Evolutionary conservation across 2,888 invertebrate genomes (phyloP), one percentile per base, ranked within the genome.

Genomic region (Leptinotarsa juncta): DNA sequence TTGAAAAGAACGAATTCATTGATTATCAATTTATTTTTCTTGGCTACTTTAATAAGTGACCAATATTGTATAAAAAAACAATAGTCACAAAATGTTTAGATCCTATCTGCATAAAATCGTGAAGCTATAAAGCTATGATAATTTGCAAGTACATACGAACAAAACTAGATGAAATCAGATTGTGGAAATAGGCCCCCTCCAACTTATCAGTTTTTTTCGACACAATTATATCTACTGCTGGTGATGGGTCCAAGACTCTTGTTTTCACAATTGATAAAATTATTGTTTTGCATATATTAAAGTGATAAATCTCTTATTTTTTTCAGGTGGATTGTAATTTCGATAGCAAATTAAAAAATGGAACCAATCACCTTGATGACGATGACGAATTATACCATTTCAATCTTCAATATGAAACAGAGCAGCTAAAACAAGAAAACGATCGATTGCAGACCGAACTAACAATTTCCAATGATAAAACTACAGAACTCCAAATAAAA

Each of bases 291-390:
- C 3, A 53, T 53, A 1, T 23, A 1, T 15, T 1, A 10, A 20
- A 57, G 12, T 16, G 51, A 16, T 15, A 3, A 3, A 16, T 15
- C 15, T 16, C n/a, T 4, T 2, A 16, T 5, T 32, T 72, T 26
- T 73, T 76, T 48, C 48, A 76, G 76, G 76, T 76, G 16, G 70
- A 72, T 51, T 68, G 67, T 62, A 62, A 70, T 12, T 72, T 75
- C 26, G 75, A 76, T 57, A 53, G 73, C 10, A 72, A 72, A 51
- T 32, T 49, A 32, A 73, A 71, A 73, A 76, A 73, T 23, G 73
- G 70, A 32, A 55, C 62, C 15, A 23, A 50, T 20, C 57, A 71
- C 57, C 42, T 49, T 4, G 72, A 75, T 57, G 51, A 73, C 10
- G 42, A 42, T 57, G 72, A 70, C 12, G 65, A 62, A 53, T 57